Conservation (phyloP, 1,140 invertebrate species). For the Magallana ariakensis region DNA sequence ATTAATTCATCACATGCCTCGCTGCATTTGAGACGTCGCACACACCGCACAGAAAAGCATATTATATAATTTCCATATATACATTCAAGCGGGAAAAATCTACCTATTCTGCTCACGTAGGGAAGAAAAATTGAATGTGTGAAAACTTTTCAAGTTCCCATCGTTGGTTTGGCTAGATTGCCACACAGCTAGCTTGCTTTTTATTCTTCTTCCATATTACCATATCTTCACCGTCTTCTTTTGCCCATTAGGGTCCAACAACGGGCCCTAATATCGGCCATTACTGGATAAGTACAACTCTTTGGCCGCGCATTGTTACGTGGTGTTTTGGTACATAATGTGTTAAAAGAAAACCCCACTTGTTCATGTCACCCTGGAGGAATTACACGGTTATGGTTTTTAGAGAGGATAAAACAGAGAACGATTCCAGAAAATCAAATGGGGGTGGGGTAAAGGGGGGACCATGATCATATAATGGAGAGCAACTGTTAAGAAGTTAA, state of each 20-base stretch:
- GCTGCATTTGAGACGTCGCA: background rate
- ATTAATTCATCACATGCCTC: slow-evolving; percentile 21
- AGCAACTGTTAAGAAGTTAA: too few species aligned
- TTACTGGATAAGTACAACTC: background rate
- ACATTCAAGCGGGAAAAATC: slow-evolving; percentile 32
- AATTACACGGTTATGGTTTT: slow-evolving; percentile 11
- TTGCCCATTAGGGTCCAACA: background rate
- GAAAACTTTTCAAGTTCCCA: background rate
- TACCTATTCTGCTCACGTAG: slow-evolving; percentile 25
- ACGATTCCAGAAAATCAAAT: background rate
- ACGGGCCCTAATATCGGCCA: background rate
- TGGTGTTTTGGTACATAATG: slow-evolving; percentile 9
- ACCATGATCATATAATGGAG: background rate
- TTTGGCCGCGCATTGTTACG: slow-evolving; percentile 14
- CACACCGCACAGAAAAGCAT: slow-evolving; percentile 4
- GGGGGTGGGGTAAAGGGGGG: background rate
- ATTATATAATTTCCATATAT: slow-evolving; percentile 38
- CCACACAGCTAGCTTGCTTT: background rate
- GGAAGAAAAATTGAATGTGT: slow-evolving; percentile 28
- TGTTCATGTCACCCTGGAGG: slow-evolving; percentile 6
- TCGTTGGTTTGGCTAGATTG: background rate
- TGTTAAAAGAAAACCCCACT: background rate
- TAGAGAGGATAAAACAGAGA: background rate
- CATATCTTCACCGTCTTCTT: background rate
- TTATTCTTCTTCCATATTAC: background rate